A percentile compares a stretch with the other conserved stretches of the same genome.
These are phyloP conservation scores for Apostichopus parvimensis DNA, from an alignment of 35 echinoderm and acorn worm species.

Conservation along the genomic window DNA sequence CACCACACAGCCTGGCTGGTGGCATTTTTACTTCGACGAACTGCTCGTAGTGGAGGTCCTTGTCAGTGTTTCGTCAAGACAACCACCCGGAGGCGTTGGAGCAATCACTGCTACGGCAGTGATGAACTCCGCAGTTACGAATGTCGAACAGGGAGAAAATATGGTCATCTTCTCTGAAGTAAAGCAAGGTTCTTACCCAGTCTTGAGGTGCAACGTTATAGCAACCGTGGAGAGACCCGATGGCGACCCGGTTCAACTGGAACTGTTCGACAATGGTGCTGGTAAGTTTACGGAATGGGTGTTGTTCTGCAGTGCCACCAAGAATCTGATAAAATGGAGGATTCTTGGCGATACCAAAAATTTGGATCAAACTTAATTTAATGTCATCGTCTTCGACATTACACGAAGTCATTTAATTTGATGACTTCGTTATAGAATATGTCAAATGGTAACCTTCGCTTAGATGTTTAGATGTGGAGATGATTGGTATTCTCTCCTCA, in stretches of 20 bases:
- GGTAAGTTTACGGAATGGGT: constrained; percentile 36
- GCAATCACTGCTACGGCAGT: not conserved
- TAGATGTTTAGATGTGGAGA: too few relatives aligned
- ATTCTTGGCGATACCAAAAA: too few relatives aligned
- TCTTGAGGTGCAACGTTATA: constrained; percentile 54
- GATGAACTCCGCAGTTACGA: constrained; percentile 36
- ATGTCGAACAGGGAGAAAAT: not conserved
- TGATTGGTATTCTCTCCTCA: too few relatives aligned
- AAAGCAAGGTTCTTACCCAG: constrained; percentile 19
- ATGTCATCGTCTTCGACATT: too few relatives aligned
- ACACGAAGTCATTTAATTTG: too few relatives aligned
- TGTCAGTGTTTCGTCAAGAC: not conserved
- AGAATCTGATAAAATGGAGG: too few relatives aligned
- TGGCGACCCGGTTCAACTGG: not conserved
- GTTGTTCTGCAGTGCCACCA: too few relatives aligned
- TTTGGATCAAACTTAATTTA: too few relatives aligned
- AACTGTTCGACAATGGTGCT: constrained; percentile 57
- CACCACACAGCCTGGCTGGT: constrained; percentile 17
- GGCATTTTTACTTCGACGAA: not conserved
- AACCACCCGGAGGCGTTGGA: not conserved
- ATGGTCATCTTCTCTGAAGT: constrained; percentile 58
- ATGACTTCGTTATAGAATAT: too few relatives aligned
- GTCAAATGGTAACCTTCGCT: too few relatives aligned
- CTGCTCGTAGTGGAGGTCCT: not conserved
- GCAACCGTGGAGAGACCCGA: constrained; percentile 51